A percentile compares a stretch with the other conserved stretches of the same genome.
These are phyloP conservation scores for Sitodiplosis mosellana DNA, from an alignment of 1,140 invertebrate genomes.

Conservation along the genomic window DNA sequence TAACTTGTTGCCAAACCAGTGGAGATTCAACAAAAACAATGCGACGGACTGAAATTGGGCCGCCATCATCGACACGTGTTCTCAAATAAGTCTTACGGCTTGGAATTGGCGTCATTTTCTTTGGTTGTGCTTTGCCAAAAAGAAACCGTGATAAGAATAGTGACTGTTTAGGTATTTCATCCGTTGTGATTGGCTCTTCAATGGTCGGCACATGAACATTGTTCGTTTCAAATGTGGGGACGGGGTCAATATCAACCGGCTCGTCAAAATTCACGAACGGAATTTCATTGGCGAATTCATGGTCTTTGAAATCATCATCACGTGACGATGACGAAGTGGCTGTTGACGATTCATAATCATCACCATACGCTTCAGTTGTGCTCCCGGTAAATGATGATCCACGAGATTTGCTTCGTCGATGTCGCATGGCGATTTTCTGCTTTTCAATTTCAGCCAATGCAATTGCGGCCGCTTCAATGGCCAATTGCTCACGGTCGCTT, in stretches of 20 bases:
- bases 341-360: conserved; percentile 2
- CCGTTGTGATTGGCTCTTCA: too few relatives aligned
- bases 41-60: conserved; percentile 8
- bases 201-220: too few relatives aligned
- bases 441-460: too few relatives aligned
- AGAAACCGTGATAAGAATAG: background rate
- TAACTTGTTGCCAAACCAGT: conserved; percentile 34
- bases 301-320: background rate
- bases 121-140: background rate
- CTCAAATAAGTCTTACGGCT: background rate
- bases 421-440: too few relatives aligned
- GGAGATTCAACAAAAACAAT: conserved; percentile 16
- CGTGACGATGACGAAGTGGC: background rate
- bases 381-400: too few relatives aligned
- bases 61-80: background rate
- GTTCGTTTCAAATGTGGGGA: too few relatives aligned
- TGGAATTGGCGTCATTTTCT: background rate
- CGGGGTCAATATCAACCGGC: too few relatives aligned
- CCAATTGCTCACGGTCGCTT: background rate
- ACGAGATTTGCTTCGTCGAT: too few relatives aligned
- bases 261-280: too few relatives aligned
- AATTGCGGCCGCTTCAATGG: too few relatives aligned
- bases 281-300: background rate
- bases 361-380: background rate
- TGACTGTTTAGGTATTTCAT: too few relatives aligned